These are phyloP conservation scores for Xenus cinereus DNA, from an alignment of 2,113 vertebrate species.

Conservation along the genomic window DNA sequence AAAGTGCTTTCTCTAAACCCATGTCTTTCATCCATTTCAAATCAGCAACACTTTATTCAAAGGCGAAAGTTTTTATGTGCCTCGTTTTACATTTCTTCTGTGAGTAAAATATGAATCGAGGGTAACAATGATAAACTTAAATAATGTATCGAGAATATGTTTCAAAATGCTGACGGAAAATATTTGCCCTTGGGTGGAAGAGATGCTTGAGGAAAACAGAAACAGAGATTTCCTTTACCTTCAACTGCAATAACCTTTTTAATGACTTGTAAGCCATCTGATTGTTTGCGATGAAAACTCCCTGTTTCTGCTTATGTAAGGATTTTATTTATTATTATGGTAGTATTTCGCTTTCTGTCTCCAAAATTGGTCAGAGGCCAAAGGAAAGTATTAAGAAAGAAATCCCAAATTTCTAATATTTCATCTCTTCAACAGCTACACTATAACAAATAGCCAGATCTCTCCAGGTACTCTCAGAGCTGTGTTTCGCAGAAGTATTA, in stretches of 20 bases:
- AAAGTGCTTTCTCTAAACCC: not conserved
- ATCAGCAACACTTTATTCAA: not conserved
- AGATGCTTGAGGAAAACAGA: constrained; percentile 4
- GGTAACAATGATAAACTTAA: not conserved
- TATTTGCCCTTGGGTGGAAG: not conserved
- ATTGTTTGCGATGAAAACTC: constrained; percentile 3
- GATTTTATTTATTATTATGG: constrained; percentile 24
- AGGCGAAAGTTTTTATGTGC: not conserved
- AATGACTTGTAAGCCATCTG: constrained; percentile 3
- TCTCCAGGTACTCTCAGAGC: not conserved
- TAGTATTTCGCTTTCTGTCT: not conserved
- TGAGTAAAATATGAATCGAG: not conserved
- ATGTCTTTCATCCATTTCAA: not conserved
- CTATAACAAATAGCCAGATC: not conserved
- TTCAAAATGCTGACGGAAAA: constrained; percentile 31
- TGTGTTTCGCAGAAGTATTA: not conserved
- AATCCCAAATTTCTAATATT: not conserved
- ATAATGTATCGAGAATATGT: not conserved
- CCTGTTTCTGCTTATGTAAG: constrained; percentile 24
- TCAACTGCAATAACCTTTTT: constrained; percentile 6
- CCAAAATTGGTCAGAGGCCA: not conserved
- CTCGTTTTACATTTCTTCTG: not conserved
- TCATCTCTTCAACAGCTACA: not conserved
- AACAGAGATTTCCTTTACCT: constrained; percentile 14
- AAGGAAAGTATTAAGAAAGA: constrained; percentile 5